Base-by-base conservation (phyloP, 2,113 vertebrate species). In the Lathamus discolor region DNA sequence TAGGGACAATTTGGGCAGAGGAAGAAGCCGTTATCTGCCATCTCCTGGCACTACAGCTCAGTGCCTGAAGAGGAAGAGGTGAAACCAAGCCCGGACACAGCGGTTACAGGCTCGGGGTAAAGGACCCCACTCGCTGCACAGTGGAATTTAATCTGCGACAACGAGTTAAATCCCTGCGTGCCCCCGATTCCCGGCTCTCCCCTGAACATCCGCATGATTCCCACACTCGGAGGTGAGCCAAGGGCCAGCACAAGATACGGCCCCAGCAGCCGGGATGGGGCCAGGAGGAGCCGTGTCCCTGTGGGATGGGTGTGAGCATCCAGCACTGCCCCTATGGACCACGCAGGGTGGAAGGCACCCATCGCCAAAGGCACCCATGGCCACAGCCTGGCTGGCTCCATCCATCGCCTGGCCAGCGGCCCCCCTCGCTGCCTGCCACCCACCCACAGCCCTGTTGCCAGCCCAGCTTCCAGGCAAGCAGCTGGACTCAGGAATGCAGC, bases 391-490 rank as follows among this genome's bases (percentile, higher is more conserved):
- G 20, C 12, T 81, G 90, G 54, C 73, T 86, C 91, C 70, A 51
- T 29, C 76, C 6, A 25, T 84, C 73, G 89, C 91, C 87, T 17
- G 51, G 87, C 86, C 25, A 10, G 48, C 17, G 63, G 92, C 92
- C 91, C 64, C 93, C 92, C 93, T 92, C 13, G 4, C 77, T 62
- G 93, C 90, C 95, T 77, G 93, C 96, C 96, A 96, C 94, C 95
- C 96, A 95, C 94, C 95, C 96, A 27, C 95, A 94, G 87, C 92
- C 90, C 92, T 33, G 6, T 87, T 72, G 90, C 95, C 96, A 96
- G 96, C 95, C 95, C 96, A 93, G 96, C 96, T 96, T 96, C 96
- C 96, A 96, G 95, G 95, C 95, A 95, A 96, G 96, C 96, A 96
- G 96, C 96, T 95, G 96, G 93, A 90, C 95, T 96, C 96, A 96